Evolutionary conservation across 2,888 invertebrate species (phyloP).

Genomic region (Rutpela maculata): DNA sequence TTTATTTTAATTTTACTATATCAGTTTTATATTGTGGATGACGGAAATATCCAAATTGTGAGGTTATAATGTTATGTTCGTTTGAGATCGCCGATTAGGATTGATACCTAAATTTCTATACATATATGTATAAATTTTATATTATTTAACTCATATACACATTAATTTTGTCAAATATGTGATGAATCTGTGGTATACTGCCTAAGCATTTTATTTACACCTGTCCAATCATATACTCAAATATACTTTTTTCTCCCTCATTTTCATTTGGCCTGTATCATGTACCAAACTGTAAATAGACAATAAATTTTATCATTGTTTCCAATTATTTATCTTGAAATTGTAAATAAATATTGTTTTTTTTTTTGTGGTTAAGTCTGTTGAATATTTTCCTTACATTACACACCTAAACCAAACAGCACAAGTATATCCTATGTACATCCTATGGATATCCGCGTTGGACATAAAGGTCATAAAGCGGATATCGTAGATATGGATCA

Average conservation of each 20-base stretch:
- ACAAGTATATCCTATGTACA: no score
- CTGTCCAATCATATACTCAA: slow-evolving; percentile 1
- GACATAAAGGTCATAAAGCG: no score
- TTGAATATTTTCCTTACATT: no score
- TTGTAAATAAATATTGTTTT: no score
- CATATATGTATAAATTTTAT: neutral
- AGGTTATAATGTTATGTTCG: slow-evolving; percentile 15
- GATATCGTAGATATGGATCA: no score
- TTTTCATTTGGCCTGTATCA: slow-evolving; percentile 16
- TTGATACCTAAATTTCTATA: neutral
- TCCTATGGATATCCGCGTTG: no score
- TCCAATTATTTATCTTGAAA: neutral
- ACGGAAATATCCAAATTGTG: slow-evolving; percentile 20
- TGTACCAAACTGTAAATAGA: slow-evolving; percentile 31
- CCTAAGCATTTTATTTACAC: slow-evolving; percentile 18
- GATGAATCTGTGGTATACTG: slow-evolving; percentile 8
- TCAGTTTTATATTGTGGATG: neutral
- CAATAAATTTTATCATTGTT: slow-evolving; percentile 35
- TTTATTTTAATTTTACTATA: slow-evolving; percentile 27
- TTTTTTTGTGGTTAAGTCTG: no score
- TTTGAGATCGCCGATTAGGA: slow-evolving; percentile 5
- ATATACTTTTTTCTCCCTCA: neutral
- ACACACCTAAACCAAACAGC: no score
- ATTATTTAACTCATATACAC: neutral
- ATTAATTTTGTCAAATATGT: slow-evolving; percentile 21